Evolutionary conservation across 1,140 invertebrate genomes (phyloP).

Genomic region (Lasioglossum albipes): DNA sequence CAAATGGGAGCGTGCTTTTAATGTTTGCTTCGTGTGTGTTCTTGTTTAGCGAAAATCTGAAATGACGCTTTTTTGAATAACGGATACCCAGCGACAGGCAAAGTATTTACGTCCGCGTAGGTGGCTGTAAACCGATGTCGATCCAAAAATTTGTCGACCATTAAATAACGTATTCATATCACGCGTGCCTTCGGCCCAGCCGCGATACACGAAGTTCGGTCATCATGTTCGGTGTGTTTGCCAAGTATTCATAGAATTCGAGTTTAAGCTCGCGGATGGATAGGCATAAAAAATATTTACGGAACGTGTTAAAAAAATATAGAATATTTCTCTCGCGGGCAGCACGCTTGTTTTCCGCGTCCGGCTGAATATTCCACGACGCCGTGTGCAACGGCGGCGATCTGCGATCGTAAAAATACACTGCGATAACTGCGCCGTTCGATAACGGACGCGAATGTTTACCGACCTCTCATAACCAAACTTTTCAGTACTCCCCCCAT

Average conservation of each 20-base stretch:
- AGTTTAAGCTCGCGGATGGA: constrained; percentile 21
- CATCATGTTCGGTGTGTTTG: constrained; percentile 30
- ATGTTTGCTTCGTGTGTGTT: no score
- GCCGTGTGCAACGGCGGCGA: neutral
- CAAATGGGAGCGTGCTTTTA: no score
- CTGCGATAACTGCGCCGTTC: constrained; percentile 27
- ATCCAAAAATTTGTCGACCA: neutral
- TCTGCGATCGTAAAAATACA: constrained; percentile 49
- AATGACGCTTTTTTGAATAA: no score
- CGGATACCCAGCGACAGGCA: no score
- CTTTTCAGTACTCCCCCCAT: constrained; percentile 30
- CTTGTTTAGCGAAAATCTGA: no score
- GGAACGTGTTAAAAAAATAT: constrained; percentile 37
- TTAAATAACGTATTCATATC: constrained; percentile 27
- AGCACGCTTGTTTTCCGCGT: constrained; percentile 23
- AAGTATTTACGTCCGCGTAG: no score
- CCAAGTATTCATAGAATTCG: constrained; percentile 38
- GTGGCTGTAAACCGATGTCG: neutral
- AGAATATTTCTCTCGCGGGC: constrained; percentile 20
- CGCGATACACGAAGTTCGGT: neutral
- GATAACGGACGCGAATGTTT: constrained; percentile 46
- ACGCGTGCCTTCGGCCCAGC: neutral
- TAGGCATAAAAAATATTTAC: constrained; percentile 42
- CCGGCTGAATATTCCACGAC: constrained; percentile 20
- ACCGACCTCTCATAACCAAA: constrained; percentile 49